phyloP scores from a whole-genome alignment of 2,113 vertebrate genomes.

The Alexandromys fortis region DNA sequence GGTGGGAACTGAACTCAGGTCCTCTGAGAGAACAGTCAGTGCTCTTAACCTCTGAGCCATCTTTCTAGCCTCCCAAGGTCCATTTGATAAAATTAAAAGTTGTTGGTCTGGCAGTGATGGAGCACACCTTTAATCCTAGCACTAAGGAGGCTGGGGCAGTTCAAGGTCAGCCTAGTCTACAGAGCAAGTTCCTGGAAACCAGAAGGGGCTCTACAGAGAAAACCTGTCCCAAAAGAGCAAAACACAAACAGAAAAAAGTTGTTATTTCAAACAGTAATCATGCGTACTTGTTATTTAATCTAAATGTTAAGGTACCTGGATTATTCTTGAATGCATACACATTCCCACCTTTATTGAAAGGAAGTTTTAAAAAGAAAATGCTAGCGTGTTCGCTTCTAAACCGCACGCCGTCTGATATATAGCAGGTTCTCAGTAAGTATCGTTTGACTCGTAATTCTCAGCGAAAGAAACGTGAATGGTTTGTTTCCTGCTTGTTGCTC shows the following conservation, averaged over 20 bases:
- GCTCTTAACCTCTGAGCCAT: too few species aligned
- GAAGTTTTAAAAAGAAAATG: slow-evolving; percentile 34
- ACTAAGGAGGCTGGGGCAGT: background rate
- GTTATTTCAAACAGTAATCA: background rate
- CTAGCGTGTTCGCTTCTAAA: background rate
- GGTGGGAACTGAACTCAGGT: too few species aligned
- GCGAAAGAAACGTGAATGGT: background rate
- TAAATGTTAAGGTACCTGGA: background rate
- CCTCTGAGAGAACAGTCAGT: too few species aligned
- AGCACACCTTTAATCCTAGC: background rate
- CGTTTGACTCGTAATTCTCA: background rate
- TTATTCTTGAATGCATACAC: background rate
- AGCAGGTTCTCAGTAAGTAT: slow-evolving; percentile 56
- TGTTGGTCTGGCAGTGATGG: background rate
- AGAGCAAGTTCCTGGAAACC: background rate
- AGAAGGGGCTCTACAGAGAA: background rate
- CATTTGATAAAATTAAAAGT: background rate
- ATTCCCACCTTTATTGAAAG: slow-evolving; percentile 5
- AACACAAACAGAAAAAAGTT: background rate
- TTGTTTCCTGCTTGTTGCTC: background rate
- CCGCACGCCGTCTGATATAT: slow-evolving; percentile 49
- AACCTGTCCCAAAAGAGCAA: background rate
- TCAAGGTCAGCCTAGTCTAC: background rate
- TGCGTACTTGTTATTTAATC: background rate
- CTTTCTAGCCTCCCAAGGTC: background rate